Evolutionary conservation across 1,140 invertebrate genomes (phyloP).

Genomic region (Brachionus asplanchnoidis): DNA sequence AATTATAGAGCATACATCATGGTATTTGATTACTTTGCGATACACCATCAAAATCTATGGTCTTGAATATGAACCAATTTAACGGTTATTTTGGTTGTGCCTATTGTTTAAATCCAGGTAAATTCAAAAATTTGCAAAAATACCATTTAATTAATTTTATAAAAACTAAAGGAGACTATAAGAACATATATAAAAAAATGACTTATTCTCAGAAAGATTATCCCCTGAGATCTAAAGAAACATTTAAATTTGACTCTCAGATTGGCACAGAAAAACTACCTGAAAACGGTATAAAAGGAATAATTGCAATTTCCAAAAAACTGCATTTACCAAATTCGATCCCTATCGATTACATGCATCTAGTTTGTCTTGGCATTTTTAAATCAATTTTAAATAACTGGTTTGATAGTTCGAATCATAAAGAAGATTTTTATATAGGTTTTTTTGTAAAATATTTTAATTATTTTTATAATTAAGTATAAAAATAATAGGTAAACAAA

Average conservation of each 20-base stretch:
- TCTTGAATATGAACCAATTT: conserved; percentile 19
- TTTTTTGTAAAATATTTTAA: not conserved
- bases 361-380: conserved; percentile 23
- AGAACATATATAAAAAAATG: not conserved
- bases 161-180: not conserved
- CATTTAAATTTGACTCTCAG: not conserved
- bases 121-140: not conserved
- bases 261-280: not conserved
- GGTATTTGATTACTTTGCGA: not conserved
- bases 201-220: conserved; percentile 4
- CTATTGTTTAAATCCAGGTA: conserved; percentile 28
- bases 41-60: not conserved
- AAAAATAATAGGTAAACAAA: not conserved
- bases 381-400: conserved; percentile 11
- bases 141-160: not conserved
- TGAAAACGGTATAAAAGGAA: not conserved
- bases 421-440: not conserved
- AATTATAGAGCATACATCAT: not conserved
- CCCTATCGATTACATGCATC: conserved; percentile 14
- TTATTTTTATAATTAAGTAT: not conserved
- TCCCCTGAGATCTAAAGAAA: not conserved
- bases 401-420: not conserved
- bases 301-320: not conserved
- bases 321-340: not conserved
- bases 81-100: not conserved